Percentiles rank a stretch among this genome's conserved stretches.
phyloP scores from a whole-genome alignment of 2,113 vertebrate species.

The rabbit (Oryctolagus cuniculus) region DNA sequence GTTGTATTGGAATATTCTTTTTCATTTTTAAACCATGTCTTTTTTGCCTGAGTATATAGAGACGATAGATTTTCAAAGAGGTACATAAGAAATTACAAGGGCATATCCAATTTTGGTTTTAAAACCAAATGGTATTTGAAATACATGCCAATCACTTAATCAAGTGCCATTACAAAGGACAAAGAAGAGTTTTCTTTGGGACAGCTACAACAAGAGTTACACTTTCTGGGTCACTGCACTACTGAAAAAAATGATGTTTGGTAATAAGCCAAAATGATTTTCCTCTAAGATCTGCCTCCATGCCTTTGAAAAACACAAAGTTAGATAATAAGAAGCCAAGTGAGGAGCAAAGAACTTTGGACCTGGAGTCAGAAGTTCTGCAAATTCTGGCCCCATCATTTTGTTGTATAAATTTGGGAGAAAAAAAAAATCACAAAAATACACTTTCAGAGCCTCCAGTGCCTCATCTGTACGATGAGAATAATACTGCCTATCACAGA shows the following conservation, averaged over 20 bases:
- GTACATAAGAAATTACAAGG: conserved; percentile 70
- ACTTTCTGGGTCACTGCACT: conserved; percentile 14
- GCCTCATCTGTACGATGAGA: not conserved
- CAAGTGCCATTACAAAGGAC: conserved; percentile 52
- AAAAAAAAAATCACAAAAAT: not conserved
- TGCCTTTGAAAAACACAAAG: conserved; percentile 44
- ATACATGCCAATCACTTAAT: conserved; percentile 60
- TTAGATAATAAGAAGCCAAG: conserved; percentile 30
- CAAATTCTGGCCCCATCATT: conserved; percentile 62
- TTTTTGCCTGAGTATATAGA: conserved; percentile 56
- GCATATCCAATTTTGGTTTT: conserved; percentile 57
- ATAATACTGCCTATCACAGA: conserved; percentile 53
- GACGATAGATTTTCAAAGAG: conserved; percentile 60
- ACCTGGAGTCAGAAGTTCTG: conserved; percentile 19
- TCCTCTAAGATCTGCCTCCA: not conserved
- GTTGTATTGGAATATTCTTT: conserved; percentile 66
- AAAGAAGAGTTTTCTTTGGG: conserved; percentile 80
- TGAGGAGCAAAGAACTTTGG: conserved; percentile 40
- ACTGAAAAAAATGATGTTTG: conserved; percentile 26
- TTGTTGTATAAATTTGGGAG: not conserved
- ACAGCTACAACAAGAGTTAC: not conserved
- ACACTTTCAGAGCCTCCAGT: not conserved
- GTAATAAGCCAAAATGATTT: conserved; percentile 44
- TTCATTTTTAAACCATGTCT: conserved; percentile 65
- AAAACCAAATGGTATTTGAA: conserved; percentile 69